Evolutionary conservation across 2,888 invertebrate species (phyloP), one percentile per base, ranked within the genome.

Genomic region (Galerucella nymphaeae): DNA sequence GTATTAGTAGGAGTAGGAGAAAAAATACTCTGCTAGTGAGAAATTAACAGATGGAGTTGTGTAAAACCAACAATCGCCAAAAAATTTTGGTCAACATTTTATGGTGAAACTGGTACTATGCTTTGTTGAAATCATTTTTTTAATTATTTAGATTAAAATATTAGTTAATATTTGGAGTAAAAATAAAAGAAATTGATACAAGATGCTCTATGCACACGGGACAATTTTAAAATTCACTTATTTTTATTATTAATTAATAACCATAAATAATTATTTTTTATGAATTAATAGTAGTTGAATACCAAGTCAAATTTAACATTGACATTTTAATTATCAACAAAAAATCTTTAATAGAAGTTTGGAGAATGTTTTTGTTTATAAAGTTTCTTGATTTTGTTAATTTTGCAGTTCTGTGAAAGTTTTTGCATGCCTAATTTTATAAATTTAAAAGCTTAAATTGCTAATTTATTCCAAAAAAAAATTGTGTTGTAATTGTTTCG

Each of bases 331-430:
- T 72, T 66, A 67, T n/a, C 38, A 42, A 16, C 57, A 67, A 45
- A 61, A 65, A 48, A 70, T 48, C 53, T 70, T 67, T 70, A 67
- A 70, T 73, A 70, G 73, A 70, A 66, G 53, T 73, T 48, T 45
- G 57, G 45, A 71, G 67, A 71, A 71, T 68, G 64, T 68, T 74
- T 74, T 74, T 74, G 74, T 66, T 74, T 74, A 71, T 74, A 74
- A 66, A 65, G 68, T 74, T 74, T 61, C 53, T 70, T 70, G 18
- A 70, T 73, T 74, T 74, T 71, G 67, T 74, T 73, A 70, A 70
- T 73, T 74, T 74, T 68, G 68, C 74, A 59, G 59, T 74, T 74
- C 74, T 68, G 53, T 53, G 61, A 65, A 71, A 70, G 64, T 74
- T 74, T 68, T 71, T 71, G 67, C 74, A 63, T 67, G 38, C 53